A percentile compares a stretch with the other conserved stretches of the same genome.
Conservation (phyloP, 2,888 invertebrate genomes). For the Rapana venosa region DNA sequence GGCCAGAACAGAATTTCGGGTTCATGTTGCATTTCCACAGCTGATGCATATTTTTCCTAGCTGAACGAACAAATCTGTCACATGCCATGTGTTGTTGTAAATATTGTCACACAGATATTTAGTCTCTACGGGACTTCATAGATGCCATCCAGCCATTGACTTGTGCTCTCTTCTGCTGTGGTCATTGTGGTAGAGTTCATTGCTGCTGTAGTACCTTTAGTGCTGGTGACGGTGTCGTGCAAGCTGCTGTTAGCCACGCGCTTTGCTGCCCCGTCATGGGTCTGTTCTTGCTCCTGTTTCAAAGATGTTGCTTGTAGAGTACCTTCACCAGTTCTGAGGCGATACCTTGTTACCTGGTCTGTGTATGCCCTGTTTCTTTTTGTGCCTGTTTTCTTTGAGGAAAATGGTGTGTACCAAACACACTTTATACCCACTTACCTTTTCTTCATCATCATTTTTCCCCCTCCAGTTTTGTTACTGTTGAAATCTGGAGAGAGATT, state of each 20-base stretch:
- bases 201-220: background rate
- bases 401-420: too few relatives aligned
- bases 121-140: background rate
- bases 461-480: too few relatives aligned
- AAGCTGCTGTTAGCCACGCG: constrained; percentile 12
- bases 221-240: background rate
- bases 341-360: background rate
- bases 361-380: background rate
- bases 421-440: too few relatives aligned
- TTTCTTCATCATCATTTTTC: too few relatives aligned
- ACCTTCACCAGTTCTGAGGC: background rate
- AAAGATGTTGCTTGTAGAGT: background rate
- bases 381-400: background rate
- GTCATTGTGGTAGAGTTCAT: background rate
- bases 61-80: constrained; percentile 1
- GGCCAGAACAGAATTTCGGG: background rate
- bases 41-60: background rate
- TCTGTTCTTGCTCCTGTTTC: too few relatives aligned
- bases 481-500: too few relatives aligned
- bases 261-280: background rate
- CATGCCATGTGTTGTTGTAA: background rate
- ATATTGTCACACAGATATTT: background rate
- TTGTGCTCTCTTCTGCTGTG: background rate
- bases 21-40: constrained; percentile 2
- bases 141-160: background rate